Percentiles rank a stretch among this genome's conserved stretches.
Evolutionary conservation across 2,113 vertebrate species (phyloP).

Genomic region (Dendropsophus ebraccatus): DNA sequence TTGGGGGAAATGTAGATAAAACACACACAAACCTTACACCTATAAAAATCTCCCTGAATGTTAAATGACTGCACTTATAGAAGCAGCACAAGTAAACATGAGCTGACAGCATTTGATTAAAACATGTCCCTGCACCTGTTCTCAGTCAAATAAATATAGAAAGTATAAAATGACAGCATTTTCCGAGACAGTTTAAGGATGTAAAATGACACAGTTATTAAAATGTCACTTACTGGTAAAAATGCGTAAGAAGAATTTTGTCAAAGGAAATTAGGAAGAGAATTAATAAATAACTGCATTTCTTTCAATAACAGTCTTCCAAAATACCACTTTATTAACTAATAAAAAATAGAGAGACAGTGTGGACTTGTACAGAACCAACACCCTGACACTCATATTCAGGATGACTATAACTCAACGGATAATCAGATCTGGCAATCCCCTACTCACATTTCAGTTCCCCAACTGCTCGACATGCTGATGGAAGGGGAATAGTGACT

Average conservation of each 20-base stretch:
- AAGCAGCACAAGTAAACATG: conserved; percentile 14
- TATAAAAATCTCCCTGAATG: conserved; percentile 1
- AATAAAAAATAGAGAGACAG: background rate
- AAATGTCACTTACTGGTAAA: conserved; percentile 41
- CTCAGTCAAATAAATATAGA: conserved; percentile 43
- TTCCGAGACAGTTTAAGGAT: conserved; percentile 30
- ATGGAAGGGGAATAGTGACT: no score
- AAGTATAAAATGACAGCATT: conserved; percentile 15
- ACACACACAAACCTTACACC: background rate
- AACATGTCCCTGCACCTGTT: conserved; percentile 40
- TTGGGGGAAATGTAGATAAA: background rate
- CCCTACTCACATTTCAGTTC: background rate
- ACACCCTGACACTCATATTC: no score
- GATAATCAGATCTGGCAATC: background rate
- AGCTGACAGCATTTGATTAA: conserved; percentile 35
- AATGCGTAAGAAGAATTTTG: background rate
- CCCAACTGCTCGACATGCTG: no score
- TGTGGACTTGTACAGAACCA: background rate
- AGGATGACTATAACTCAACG: background rate
- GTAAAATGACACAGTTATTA: conserved; percentile 43
- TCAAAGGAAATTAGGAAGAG: conserved; percentile 1
- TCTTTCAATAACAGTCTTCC: background rate
- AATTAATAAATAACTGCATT: conserved; percentile 15
- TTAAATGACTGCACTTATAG: background rate
- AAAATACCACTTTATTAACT: background rate